Base-by-base conservation (phyloP, 2,797 vertebrate species). In the Tachyglossus aculeatus region DNA sequence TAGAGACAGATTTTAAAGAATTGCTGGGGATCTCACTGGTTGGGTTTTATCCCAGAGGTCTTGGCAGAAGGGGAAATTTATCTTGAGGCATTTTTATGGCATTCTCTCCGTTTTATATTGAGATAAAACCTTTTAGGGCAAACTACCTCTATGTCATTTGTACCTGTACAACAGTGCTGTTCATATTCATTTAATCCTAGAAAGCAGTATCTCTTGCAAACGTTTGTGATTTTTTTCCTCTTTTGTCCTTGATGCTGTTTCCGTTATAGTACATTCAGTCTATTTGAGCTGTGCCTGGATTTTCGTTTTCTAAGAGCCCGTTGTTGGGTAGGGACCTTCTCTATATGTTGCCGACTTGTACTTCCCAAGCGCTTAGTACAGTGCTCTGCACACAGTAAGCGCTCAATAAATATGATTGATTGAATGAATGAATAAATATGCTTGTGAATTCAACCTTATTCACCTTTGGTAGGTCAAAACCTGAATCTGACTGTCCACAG, bases 1-100 rank as follows among this genome's bases (percentile, higher is more conserved):
- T 78, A 82, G 67, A 51, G 77, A 77, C 53, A 63, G 74, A n/a
- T 72, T 47, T 67, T 61, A 29, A 67, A 50, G 36, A 72, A 21
- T 58, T 29, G 73, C 33, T 31, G 67, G 9, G 50, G 51, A 71
- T 67, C 22, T 38, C 32, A 1, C 9, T 56, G 4, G 45, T 48
- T 61, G 66, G 31, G 67, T 72, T 73, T 69, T 73, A 71, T 27
- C 67, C 73, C n/a, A n/a, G n/a, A n/a, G n/a, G n/a, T n/a, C n/a
- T n/a, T n/a, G n/a, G n/a, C n/a, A n/a, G n/a, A 51, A 4, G 14
- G 51, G 18, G 52, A 40, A 54, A n/a, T 14, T 69, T 22, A 70
- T 32, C 25, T 56, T 64, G 47, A 45, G 9, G 51, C 43, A 53
- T 44, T 27, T 47, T 29, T 19, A 54, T 41, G 24, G 48, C 55